phyloP scores from a whole-genome alignment of 2,888 invertebrate genomes.

The Serripes groenlandicus region DNA sequence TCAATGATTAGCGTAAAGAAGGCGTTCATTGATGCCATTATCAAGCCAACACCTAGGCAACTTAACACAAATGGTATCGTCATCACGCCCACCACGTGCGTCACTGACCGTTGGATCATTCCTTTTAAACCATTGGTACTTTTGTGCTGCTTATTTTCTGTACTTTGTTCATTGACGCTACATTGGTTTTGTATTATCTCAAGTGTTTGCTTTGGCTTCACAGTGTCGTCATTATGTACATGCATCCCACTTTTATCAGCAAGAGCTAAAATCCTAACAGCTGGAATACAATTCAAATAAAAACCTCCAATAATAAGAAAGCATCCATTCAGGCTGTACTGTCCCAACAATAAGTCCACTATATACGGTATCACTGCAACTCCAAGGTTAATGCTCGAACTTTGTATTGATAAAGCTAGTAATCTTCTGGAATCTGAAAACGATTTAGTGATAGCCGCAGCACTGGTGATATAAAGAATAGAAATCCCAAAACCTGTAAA shows the following conservation, averaged over 20 bases:
- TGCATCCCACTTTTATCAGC: no score
- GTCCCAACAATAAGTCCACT: background rate
- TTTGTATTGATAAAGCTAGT: background rate
- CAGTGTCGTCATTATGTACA: no score
- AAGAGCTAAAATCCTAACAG: background rate
- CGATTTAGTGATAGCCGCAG: background rate
- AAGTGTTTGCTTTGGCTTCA: no score
- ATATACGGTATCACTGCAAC: background rate
- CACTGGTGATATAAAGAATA: background rate
- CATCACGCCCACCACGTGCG: no score
- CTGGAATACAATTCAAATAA: background rate
- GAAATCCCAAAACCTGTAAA: slow-evolving; percentile 12
- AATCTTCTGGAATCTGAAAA: background rate
- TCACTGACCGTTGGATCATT: no score
- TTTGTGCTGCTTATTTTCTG: no score
- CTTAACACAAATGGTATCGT: background rate
- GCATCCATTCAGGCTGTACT: background rate
- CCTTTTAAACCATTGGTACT: no score
- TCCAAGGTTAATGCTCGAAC: background rate
- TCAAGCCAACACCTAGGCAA: background rate
- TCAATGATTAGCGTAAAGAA: background rate
- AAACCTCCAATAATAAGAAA: background rate
- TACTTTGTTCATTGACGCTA: no score
- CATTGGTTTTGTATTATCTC: no score
- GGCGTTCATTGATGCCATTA: background rate